Base-by-base conservation (phyloP, 37 sponge, comb jelly and placozoan genomes). In the Lycopodina hypogea region DNA sequence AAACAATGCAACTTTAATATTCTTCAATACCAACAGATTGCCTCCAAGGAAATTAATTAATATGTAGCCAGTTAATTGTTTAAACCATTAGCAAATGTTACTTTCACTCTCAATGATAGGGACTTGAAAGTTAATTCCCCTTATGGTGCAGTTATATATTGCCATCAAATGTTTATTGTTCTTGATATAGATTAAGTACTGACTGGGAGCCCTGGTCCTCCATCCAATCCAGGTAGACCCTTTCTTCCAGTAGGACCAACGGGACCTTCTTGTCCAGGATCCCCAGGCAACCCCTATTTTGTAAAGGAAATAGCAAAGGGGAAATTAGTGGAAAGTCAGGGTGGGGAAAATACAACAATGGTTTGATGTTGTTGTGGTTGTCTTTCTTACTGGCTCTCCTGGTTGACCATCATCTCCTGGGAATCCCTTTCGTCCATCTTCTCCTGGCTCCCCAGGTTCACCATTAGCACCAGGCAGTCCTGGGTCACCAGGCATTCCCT, bases 391-490 rank as follows among this genome's bases (percentile, higher is more conserved):
- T 53, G 74, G 56, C 12, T 55, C 36, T n/a, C 74, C 76, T 3
- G 32, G 74, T 6, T 1, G 11, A 55, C 74, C 74, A 55, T 3
- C 12, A 7, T 3, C 29, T 32, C 74, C 76, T 8, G 63, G 67
- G 15, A n/a, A n/a, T 19, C 90, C 88, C 45, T 69, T 69, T 8
- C 52, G 29, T 55, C 88, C 88, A 39, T 73, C 53, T 9, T 53
- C 29, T 32, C 74, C 74, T 7, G 74, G 74, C 2, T 36, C 34
- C 1, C 74, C 74, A 32, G 55, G 32, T 21, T 56, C 56, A 32
- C 74, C 74, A 42, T 52, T 9, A 2, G 1, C 56, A 45, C 76
- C 76, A 53, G 74, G 74, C 7, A 26, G 15, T 30, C 74, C 84
- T 21, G 21, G n/a, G 42, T 55, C 1, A 1, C 81, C 81, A 42